These are phyloP conservation scores for Pelodytes ibericus DNA, from an alignment of 2,797 vertebrate genomes.

Conservation along the genomic window DNA sequence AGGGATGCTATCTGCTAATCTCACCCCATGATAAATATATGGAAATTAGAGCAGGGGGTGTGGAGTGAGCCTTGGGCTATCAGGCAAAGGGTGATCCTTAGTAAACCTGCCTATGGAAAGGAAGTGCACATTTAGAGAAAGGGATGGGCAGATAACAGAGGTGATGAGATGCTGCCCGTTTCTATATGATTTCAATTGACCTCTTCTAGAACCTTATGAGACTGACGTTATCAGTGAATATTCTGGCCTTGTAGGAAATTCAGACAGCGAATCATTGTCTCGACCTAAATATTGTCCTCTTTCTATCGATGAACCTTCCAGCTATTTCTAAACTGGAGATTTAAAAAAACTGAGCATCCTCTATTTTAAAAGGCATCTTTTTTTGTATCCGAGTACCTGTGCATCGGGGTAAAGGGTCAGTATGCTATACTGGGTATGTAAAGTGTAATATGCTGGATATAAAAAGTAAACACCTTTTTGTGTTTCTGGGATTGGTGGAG, in stretches of 20 bases:
- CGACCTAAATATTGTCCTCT: too few species aligned
- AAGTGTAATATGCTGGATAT: too few species aligned
- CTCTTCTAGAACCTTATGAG: background rate
- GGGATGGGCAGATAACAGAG: conserved; percentile 30
- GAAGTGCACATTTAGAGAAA: conserved; percentile 6
- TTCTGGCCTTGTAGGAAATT: background rate
- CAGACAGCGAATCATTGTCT: background rate
- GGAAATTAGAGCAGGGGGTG: conserved; percentile 28
- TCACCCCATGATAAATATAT: conserved; percentile 35
- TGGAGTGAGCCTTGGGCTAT: conserved; percentile 13
- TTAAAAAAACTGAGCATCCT: too few species aligned
- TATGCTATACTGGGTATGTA: too few species aligned
- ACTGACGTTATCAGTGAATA: background rate
- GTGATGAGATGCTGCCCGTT: conserved; percentile 13
- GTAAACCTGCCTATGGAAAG: conserved; percentile 30
- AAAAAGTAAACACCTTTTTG: too few species aligned
- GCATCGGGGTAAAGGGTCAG: too few species aligned
- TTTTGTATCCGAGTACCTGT: too few species aligned
- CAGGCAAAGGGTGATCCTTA: conserved; percentile 19
- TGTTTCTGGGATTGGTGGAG: too few species aligned
- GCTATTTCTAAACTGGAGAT: too few species aligned
- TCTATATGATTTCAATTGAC: background rate
- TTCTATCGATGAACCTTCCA: too few species aligned
- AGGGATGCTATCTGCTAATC: conserved; percentile 30
- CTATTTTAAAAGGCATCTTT: too few species aligned